phyloP scores from a whole-genome alignment of 2,797 vertebrate species.

The Amphiprion clarkii region DNA sequence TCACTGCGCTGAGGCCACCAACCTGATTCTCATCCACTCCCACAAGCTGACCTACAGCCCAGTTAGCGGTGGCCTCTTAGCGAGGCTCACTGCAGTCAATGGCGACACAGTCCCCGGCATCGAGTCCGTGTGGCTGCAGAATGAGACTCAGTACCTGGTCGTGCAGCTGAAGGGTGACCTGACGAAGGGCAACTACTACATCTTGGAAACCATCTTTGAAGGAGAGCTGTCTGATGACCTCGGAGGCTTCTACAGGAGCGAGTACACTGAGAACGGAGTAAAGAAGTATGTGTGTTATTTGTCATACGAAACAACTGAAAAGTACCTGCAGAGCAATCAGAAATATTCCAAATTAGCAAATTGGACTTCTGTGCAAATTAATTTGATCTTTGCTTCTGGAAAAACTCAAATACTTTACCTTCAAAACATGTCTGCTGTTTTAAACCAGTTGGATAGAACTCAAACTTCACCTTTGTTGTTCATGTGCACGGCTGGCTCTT shows the following conservation, averaged over 20 bases:
- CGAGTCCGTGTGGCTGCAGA: slow-evolving; percentile 63
- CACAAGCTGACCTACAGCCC: slow-evolving; percentile 88
- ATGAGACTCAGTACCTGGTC: slow-evolving; percentile 90
- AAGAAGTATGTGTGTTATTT: slow-evolving; percentile 81
- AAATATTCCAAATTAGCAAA: no score
- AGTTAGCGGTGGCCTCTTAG: fast-evolving
- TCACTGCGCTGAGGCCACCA: slow-evolving; percentile 77
- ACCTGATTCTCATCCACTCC: slow-evolving; percentile 94
- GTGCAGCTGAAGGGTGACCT: slow-evolving; percentile 81
- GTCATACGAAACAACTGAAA: not conserved
- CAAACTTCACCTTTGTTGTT: no score
- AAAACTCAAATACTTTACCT: no score
- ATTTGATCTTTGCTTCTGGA: no score
- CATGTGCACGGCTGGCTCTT: no score
- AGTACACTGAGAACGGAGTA: slow-evolving; percentile 79
- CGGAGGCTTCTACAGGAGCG: slow-evolving; percentile 95
- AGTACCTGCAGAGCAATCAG: no score
- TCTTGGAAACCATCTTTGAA: slow-evolving; percentile 79
- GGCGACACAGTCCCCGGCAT: slow-evolving; percentile 69
- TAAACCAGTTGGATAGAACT: no score
- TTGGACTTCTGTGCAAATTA: no score
- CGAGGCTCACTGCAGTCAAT: slow-evolving; percentile 31
- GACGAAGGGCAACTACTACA: slow-evolving; percentile 71
- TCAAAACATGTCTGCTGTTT: no score
- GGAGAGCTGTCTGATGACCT: slow-evolving; percentile 94